Conservation (phyloP, 2,113 vertebrate species). For the Perognathus longimembris region DNA sequence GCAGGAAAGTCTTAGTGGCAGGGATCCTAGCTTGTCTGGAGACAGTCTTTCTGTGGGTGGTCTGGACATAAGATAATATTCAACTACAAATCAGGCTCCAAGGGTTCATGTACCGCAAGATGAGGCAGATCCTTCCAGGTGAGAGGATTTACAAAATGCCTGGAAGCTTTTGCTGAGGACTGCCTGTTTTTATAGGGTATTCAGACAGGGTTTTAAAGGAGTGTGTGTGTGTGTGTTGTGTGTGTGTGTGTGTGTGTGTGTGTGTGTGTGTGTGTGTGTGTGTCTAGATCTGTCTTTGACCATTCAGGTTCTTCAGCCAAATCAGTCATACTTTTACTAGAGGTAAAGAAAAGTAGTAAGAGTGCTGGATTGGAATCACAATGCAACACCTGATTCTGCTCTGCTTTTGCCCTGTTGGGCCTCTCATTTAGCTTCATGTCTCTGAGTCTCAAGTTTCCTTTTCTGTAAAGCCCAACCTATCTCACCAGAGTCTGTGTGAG, state of each 20-base stretch:
- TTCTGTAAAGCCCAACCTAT: not conserved
- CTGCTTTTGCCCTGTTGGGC: too few relatives aligned
- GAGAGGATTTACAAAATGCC: not conserved
- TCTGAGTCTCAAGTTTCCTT: not conserved
- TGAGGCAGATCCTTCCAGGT: not conserved
- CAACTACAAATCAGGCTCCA: constrained; percentile 53
- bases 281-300: not conserved
- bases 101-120: constrained; percentile 8
- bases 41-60: constrained; percentile 43
- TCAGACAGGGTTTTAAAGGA: too few relatives aligned
- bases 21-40: constrained; percentile 33
- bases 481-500: not conserved
- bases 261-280: not conserved
- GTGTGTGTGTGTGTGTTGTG: not conserved
- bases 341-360: not conserved
- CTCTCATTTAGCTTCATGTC: not conserved
- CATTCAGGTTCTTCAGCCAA: not conserved
- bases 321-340: not conserved
- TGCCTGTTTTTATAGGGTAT: not conserved
- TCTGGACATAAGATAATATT: constrained; percentile 30
- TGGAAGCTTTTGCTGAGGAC: not conserved
- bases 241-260: too few relatives aligned
- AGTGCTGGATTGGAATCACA: not conserved
- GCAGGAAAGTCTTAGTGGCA: constrained; percentile 53
- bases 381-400: not conserved